Base-by-base conservation (phyloP, 2,888 invertebrate genomes). In the Ectemnius cavifrons region DNA sequence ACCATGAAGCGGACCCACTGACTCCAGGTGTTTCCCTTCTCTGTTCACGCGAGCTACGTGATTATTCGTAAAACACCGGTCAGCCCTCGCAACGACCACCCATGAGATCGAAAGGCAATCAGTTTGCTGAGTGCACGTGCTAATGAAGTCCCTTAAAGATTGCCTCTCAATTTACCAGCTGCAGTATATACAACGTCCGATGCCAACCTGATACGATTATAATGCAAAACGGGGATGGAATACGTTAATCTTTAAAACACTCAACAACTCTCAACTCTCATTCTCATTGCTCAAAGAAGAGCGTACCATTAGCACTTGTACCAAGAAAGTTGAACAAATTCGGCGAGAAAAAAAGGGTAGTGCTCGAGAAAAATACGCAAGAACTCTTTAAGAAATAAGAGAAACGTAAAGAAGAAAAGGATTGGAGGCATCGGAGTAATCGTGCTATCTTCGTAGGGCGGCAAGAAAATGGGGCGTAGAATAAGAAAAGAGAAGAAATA, bases 381-480 rank as follows among this genome's bases (percentile, higher is more conserved):
- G 14, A 20, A 13, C 58, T 27, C 27, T 58, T 8, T 14, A 27
- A 27, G 28, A 20, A 66, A 23, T 59, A n/a, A 59, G 45, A 2
- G 27, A 57, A 46, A 13, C 6, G 66, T 28, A 46, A 49, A 37
- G 46, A 58, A 46, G 13, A 47, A 46, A 23, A 28, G 64, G 70
- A 70, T 77, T 46, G 46, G 11, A 61, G 37, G 52, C 64, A 63
- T 56, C 61, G 68, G 60, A 20, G 71, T 56, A 67, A 75, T 72
- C 69, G 57, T 59, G 45, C 28, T 64, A 68, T 67, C 75, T 77
- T n/a, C 27, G n/a, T 0, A 4, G 37, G 37, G 37, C 52, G 45
- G 45, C 58, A 63, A 66, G 73, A 71, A 79, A 80, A 75, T 72
- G 64, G 77, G 71, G 66, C 58, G 76, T 20, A 57, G 67, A 62